Conservation (phyloP, 92 coral and sea anemone species). For the Metridium senile region DNA sequence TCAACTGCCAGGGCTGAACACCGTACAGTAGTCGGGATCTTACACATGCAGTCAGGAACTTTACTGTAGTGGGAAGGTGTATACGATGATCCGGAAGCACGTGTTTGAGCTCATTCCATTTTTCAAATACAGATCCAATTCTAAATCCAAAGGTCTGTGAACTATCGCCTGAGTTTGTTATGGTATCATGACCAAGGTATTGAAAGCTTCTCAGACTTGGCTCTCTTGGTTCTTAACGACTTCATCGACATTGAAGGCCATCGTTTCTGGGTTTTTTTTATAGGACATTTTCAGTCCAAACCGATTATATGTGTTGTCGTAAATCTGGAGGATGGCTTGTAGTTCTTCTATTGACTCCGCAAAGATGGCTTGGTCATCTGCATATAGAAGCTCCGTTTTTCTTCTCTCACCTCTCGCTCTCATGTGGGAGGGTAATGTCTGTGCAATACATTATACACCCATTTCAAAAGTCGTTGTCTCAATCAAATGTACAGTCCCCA, state of each 20-base stretch:
- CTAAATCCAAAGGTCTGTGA: conserved; percentile 20
- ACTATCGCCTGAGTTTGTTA: background rate
- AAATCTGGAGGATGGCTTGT: no score
- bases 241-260: conserved; percentile 11
- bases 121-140: conserved; percentile 25
- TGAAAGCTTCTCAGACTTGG: conserved; percentile 3
- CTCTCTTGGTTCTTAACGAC: background rate
- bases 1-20: conserved; percentile 13
- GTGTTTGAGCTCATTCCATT: conserved; percentile 18
- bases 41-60: conserved; percentile 24
- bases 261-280: no score
- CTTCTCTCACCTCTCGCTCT: no score
- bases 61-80: conserved; percentile 8
- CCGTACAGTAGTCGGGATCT: conserved; percentile 20
- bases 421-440: no score
- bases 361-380: no score
- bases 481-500: no score
- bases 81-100: conserved; percentile 17
- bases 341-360: no score
- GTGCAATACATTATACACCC: no score
- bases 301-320: no score
- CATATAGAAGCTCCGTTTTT: no score
- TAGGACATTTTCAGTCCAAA: no score
- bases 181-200: conserved; percentile 7
- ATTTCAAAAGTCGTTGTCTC: no score